Evolutionary conservation across 2,113 vertebrate species (phyloP), one percentile per base, ranked within the genome.

Genomic region (Cepphus grylle): DNA sequence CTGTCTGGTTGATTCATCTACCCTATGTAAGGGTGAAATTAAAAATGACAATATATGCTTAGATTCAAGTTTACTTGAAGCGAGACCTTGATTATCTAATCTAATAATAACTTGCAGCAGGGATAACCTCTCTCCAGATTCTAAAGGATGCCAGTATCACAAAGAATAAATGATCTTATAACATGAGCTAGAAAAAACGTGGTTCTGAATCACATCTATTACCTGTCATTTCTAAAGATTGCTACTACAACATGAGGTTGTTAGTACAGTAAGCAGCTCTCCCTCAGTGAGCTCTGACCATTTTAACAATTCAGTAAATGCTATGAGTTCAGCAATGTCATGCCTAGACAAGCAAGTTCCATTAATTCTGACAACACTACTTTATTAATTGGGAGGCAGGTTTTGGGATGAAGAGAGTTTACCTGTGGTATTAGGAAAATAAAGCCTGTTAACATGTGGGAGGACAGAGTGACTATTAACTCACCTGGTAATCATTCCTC

Each of bases 401-500:
- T 79, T 45, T 73, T 2, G 55, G 53, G 86, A 81, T 55, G 47
- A 69, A 86, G 58, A 59, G 26, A 82, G 23, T 62, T 87, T 85
- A 23, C 5, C 2, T 22, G 36, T n/a, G 53, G 49, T 22, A 72
- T 18, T 21, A 22, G n/a, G 11, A 80, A 9, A 8, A 38, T 27
- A 77, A 94, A 83, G 38, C 26, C 56, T 76, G 1, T 1, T 58
- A 8, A 45, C 0, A 9, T 50, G 79, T 70, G 40, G 50, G 40
- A 82, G 10, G 23, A 86, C 29, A 47, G 21, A 21, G 16, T 25
- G 40, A 79, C 34, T 63, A 6, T 52, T 53, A 81, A 95, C 98
- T 95, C 97, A 99, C 99, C 98, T 99, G 99, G 97, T 99, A 99
- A 94, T 99, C 99, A 96, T 98, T 98, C 98, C 99, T 99, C 97